Conservation (phyloP, 2,797 vertebrate genomes). For the Clangula hyemalis region DNA sequence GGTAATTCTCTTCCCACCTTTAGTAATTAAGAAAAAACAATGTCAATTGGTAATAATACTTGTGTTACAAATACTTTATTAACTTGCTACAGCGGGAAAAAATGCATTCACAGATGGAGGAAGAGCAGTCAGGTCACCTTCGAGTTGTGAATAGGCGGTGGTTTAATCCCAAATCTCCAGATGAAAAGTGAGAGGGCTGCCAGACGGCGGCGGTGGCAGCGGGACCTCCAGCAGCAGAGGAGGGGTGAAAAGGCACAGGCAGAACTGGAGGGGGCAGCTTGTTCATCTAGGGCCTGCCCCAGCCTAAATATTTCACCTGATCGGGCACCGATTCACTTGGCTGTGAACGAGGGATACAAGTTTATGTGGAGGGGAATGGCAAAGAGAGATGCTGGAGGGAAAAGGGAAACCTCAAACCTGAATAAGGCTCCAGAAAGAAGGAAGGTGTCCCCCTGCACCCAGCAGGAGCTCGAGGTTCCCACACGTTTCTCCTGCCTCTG, state of each 20-base stretch:
- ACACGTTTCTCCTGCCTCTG: neutral
- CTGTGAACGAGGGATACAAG: accelerated
- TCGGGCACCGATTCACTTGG: neutral
- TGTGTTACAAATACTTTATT: neutral
- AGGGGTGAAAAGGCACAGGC: accelerated
- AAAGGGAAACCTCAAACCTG: neutral
- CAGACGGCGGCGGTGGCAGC: accelerated
- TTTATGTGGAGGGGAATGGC: neutral
- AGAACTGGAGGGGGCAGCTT: neutral
- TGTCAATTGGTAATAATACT: neutral
- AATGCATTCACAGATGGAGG: neutral
- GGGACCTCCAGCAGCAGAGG: neutral
- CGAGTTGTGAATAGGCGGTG: neutral
- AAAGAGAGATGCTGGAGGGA: neutral
- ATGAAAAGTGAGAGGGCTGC: neutral
- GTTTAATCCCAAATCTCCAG: neutral
- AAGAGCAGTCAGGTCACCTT: neutral
- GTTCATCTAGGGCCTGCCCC: neutral
- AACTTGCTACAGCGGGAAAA: neutral
- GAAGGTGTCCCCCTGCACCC: neutral
- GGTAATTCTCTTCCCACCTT: neutral
- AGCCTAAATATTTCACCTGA: neutral
- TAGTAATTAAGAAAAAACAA: neutral
- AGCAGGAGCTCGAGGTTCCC: neutral
- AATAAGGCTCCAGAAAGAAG: neutral